Conservation (phyloP, 2,113 vertebrate species). For the Ctenomys sociabilis region DNA sequence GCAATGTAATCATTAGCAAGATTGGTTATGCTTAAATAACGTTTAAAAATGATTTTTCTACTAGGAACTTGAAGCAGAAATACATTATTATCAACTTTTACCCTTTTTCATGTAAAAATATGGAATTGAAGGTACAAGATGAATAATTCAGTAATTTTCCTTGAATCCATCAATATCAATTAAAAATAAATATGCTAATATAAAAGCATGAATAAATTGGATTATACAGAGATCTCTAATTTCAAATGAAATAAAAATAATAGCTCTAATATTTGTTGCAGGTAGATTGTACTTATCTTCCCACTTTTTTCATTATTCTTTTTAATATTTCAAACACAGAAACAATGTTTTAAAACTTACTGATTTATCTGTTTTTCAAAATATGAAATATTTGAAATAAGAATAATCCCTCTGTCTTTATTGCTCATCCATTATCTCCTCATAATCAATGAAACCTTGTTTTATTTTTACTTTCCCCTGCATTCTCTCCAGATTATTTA, state of each 20-base stretch:
- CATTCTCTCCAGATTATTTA: not conserved
- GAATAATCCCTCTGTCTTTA: not conserved
- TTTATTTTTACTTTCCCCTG: not conserved
- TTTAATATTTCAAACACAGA: not conserved
- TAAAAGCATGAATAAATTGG: not conserved
- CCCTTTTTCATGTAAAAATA: not conserved
- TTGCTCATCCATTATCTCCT: not conserved
- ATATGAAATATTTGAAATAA: not conserved
- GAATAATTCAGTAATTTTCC: not conserved
- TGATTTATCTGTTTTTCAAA: not conserved
- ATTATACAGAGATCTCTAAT: not conserved
- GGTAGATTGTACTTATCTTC: not conserved
- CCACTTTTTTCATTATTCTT: not conserved
- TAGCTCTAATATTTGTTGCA: not conserved
- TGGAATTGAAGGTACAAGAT: not conserved
- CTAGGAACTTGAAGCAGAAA: not conserved
- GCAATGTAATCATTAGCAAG: not conserved
- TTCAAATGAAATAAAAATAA: not conserved
- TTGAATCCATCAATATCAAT: not conserved
- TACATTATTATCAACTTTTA: not conserved
- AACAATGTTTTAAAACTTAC: not conserved
- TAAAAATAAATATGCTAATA: slow-evolving; percentile 10
- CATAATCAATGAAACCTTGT: not conserved
- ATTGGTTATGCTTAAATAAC: not conserved
- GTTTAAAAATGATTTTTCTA: not conserved